These are phyloP conservation scores for Prionailurus viverrinus DNA, from an alignment of 2,113 vertebrate genomes.

Conservation along the genomic window DNA sequence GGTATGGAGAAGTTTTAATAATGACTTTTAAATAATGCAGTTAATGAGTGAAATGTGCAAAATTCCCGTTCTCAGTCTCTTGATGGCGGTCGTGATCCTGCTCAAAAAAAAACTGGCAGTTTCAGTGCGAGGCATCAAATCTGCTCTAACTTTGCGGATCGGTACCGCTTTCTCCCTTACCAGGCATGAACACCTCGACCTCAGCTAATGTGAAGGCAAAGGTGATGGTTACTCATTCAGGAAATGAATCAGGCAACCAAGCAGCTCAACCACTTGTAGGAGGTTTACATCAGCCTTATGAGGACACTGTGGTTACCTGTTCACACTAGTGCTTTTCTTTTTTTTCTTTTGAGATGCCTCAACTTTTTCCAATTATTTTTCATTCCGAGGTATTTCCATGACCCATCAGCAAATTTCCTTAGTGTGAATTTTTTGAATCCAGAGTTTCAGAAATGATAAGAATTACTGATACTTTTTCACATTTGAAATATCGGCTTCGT, in stretches of 20 bases:
- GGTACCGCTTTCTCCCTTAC: background rate
- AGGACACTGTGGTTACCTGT: background rate
- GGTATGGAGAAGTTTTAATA: background rate
- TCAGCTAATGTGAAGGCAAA: background rate
- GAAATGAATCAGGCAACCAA: background rate
- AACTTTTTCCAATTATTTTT: background rate
- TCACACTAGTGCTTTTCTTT: background rate
- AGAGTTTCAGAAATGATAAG: background rate
- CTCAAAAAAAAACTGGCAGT: background rate
- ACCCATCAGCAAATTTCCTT: background rate
- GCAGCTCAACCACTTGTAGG: accelerated
- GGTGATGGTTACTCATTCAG: background rate
- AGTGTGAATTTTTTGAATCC: background rate
- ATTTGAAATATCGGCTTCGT: background rate
- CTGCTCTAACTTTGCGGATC: background rate
- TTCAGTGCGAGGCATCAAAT: background rate
- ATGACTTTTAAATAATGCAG: background rate
- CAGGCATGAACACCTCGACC: background rate
- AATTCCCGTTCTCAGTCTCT: background rate
- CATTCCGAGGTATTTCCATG: background rate
- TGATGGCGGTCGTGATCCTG: background rate
- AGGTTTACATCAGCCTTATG: too few species aligned
- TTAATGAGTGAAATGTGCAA: background rate
- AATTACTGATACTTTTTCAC: background rate
- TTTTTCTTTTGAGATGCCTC: background rate